Base-by-base conservation (phyloP, 2,113 vertebrate species). In the Ifrita kowaldi region DNA sequence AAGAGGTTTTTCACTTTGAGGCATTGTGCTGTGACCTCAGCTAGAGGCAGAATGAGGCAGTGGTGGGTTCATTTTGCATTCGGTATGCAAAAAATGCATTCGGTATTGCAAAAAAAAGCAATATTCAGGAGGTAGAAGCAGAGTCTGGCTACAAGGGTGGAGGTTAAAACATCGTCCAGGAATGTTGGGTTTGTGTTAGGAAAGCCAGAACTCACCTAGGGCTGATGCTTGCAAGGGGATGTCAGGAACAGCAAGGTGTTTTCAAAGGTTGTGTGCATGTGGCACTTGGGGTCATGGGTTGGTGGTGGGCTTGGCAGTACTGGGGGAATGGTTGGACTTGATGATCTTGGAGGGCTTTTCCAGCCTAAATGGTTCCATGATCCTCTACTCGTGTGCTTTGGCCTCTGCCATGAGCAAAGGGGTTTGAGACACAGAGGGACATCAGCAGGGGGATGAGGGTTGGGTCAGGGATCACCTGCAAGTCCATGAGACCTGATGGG, bases 381-480 rank as follows among this genome's bases (percentile, higher is more conserved):
- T n/a, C 10, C 26, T 41, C 35, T 59, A 0, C 18, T 74, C 1
- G 0, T 41, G 19, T 11, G 0, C 3, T 10, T 23, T 62, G 46
- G 32, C 17, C 22, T 73, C 23, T 47, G 44, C 62, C 32, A 1
- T 47, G 27, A 47, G 22, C 1, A 3, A 9, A 53, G 35, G 28
- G 8, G 5, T 32, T n/a, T 73, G 20, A 52, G 41, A 59, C 1
- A 2, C 27, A 50, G 33, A 87, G 64, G 35, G 64, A 5, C 39
- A 37, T 26, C 32, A 67, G 42, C 37, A 33, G n/a, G 0, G 2
- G 22, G 11, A 0, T 32, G 9, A 70, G 6, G 4, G 5, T 52
- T 52, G 18, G 44, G 30, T 44, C 28, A 39, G 39, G n/a, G 37
- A 12, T 92, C 47, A 14, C 42, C 41, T 39, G 22, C 22, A 44